A percentile compares a stretch with the other conserved stretches of the same genome.
phyloP scores from a whole-genome alignment of 2,797 vertebrate species.

The Anabas testudineus region DNA sequence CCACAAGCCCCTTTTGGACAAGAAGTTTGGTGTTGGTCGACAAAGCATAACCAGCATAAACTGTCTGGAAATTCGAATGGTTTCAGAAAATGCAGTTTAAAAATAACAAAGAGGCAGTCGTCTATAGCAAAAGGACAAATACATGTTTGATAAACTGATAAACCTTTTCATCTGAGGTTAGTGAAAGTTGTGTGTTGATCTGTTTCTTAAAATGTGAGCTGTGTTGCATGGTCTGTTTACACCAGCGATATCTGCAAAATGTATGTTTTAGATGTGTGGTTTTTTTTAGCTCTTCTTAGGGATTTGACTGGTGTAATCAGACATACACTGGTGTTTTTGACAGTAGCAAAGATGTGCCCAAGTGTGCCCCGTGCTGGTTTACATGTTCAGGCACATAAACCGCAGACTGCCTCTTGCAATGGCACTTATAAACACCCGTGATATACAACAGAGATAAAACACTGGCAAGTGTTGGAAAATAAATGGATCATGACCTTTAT shows the following conservation, averaged over 20 bases:
- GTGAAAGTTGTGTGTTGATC: not conserved
- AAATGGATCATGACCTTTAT: not conserved
- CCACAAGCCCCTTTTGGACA: slow-evolving; percentile 11
- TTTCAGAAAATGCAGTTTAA: not conserved
- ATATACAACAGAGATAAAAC: not conserved
- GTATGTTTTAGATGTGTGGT: too few relatives aligned
- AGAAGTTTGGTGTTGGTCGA: slow-evolving; percentile 21
- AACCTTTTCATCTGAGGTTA: not conserved
- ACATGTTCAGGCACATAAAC: not conserved
- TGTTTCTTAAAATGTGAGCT: not conserved
- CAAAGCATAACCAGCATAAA: not conserved
- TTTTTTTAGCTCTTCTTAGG: too few relatives aligned
- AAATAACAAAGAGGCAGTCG: not conserved
- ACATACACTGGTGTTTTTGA: not conserved
- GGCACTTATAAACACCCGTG: not conserved
- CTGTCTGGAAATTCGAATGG: slow-evolving; percentile 1
- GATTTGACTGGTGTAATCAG: not conserved
- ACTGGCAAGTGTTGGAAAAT: not conserved
- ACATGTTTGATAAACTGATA: not conserved
- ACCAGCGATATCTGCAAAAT: too few relatives aligned
- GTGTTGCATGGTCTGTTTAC: not conserved
- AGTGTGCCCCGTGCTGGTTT: not conserved
- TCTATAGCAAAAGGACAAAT: not conserved
- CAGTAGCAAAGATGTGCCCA: not conserved
- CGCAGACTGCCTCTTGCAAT: not conserved